Percentiles rank a stretch among this genome's conserved stretches.
phyloP scores from a whole-genome alignment of 2,888 invertebrate genomes.

The Sericinus montela region DNA sequence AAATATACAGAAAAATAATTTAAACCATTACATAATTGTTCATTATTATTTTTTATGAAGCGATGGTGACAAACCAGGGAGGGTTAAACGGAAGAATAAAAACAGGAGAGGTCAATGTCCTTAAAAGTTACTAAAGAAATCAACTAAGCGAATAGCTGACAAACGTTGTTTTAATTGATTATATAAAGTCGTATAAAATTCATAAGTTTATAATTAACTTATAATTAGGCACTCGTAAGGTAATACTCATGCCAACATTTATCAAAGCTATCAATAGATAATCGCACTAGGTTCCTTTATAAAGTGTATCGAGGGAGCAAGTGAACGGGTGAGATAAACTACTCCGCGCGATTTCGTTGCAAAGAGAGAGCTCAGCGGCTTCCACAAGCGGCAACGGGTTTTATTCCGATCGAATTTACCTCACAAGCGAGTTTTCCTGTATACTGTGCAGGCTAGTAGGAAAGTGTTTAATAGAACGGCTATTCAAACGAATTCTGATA shows the following conservation, averaged over 20 bases:
- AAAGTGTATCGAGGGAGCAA: slow-evolving; percentile 31
- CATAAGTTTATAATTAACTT: slow-evolving; percentile 9
- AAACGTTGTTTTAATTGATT: no score
- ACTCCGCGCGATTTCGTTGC: slow-evolving; percentile 65
- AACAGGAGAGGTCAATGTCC: no score
- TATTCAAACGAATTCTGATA: not conserved
- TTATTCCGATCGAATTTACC: slow-evolving; percentile 71
- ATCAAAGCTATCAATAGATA: slow-evolving; percentile 43
- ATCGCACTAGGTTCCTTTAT: slow-evolving; percentile 65
- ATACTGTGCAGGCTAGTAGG: slow-evolving; percentile 28
- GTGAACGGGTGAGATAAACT: slow-evolving; percentile 67
- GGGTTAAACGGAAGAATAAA: no score
- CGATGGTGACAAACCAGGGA: no score
- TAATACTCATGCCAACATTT: slow-evolving; percentile 7
- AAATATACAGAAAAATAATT: no score
- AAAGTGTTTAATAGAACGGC: slow-evolving; percentile 10
- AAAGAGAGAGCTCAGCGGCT: slow-evolving; percentile 73
- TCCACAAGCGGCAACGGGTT: slow-evolving; percentile 44
- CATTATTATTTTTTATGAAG: no score
- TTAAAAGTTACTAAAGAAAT: no score
- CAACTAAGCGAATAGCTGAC: no score
- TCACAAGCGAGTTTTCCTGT: slow-evolving; percentile 34
- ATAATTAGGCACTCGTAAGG: not conserved
- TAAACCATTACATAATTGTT: no score
- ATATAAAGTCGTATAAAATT: no score